A percentile compares a stretch with the other conserved stretches of the same genome.
These are phyloP conservation scores for Magallana nippona DNA, from an alignment of 2,888 invertebrate species.

Conservation along the genomic window DNA sequence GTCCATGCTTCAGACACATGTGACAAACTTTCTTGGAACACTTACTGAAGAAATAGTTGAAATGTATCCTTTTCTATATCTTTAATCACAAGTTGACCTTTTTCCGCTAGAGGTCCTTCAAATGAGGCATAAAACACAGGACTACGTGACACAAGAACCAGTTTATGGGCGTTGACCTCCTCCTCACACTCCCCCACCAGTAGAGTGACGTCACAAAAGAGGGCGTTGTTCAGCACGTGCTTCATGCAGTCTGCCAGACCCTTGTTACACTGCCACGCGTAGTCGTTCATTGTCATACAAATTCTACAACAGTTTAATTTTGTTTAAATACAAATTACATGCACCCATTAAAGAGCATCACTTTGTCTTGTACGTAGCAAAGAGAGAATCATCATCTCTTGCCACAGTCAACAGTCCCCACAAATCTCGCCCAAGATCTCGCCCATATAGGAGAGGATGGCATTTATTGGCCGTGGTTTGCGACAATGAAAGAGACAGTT, in stretches of 20 bases:
- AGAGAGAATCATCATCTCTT: no score
- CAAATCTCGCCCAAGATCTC: no score
- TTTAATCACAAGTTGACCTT: neutral
- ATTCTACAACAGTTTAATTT: no score
- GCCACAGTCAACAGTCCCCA: no score
- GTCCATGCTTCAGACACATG: no score
- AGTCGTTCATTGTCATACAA: neutral
- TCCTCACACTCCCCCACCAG: neutral
- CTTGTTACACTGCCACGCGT: slow-evolving; percentile 10
- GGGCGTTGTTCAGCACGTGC: neutral
- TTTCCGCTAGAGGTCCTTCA: slow-evolving; percentile 9
- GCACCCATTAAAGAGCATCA: no score
- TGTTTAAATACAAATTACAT: no score
- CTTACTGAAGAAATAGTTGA: slow-evolving; percentile 8
- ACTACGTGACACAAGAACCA: slow-evolving; percentile 17
- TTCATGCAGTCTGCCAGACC: neutral
- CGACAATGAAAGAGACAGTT: no score
- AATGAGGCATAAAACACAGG: slow-evolving; percentile 19
- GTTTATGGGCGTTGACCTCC: neutral
- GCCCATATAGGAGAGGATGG: no score
- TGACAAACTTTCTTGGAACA: neutral
- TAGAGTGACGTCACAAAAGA: slow-evolving; percentile 15
- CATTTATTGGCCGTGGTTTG: no score
- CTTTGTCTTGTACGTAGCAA: no score
- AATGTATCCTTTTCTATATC: slow-evolving; percentile 20